Base-by-base conservation (phyloP, 2,888 invertebrate species). In the Lithosia quadra region DNA sequence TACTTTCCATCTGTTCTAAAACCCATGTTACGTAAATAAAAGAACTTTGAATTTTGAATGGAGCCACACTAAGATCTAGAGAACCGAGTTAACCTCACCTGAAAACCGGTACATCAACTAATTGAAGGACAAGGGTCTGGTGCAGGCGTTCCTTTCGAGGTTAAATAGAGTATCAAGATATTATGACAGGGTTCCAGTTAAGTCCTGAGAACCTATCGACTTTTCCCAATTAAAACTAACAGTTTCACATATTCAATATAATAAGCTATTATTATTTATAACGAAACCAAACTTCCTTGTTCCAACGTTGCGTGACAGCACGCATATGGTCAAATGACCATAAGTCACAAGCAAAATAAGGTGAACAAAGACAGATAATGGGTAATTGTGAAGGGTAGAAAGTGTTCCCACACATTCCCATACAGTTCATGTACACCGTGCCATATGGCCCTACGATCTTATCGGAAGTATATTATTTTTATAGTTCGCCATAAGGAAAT, bases 391-490 rank as follows among this genome's bases (percentile, higher is more conserved):
- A 84, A 88, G 93, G 93, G 92, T 91, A 89, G 80, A 83, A 68
- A 69, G 69, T 71, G 79, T 94, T 94, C 94, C 94, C 94, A 93
- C 93, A 91, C 91, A 93, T 94, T 91, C 91, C 92, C 84, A 84
- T 86, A 86, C 91, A 88, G 84, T 75, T 80, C 80, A 83, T 63
- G 63, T 33, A 39, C 22, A 39, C 21, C 2, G 63, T 65, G 74
- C 88, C 91, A 91, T 91, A 91, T 91, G 91, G 88, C 74, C 69
- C 73, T 73, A 58, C 75, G 87, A 89, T 89, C 71, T 74, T 87
- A 90, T 90, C 88, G 72, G 49, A 24, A 81, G 78, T 84, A 78
- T 87, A 85, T 88, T 87, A 84, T 85, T 88, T 83, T 77, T 70
- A 81, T 68, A 71, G 77, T 75, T 71, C 74, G 53, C 72, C 65